A percentile compares a stretch with the other conserved stretches of the same genome.
Conservation (phyloP, 2,113 vertebrate species). For the Dendrocopos noguchii region DNA sequence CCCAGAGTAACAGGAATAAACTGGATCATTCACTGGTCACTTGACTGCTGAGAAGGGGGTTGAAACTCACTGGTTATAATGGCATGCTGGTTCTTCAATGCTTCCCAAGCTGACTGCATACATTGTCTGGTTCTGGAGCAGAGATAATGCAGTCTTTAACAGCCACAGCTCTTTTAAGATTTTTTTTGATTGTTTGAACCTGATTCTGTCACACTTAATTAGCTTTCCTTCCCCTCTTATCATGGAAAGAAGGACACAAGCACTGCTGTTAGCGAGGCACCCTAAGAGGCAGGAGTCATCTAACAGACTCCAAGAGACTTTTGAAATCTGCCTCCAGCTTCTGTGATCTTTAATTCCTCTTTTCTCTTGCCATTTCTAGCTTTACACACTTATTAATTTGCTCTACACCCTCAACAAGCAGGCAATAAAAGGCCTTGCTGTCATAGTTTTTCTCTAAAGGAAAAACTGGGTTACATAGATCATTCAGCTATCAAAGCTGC, state of each 20-base stretch:
- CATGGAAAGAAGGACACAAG: not conserved
- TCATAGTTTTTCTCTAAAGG: slow-evolving; percentile 1
- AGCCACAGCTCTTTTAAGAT: not conserved
- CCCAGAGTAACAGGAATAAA: not conserved
- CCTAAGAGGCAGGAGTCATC: slow-evolving; percentile 22
- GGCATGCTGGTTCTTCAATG: not conserved
- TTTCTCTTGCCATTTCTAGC: slow-evolving; percentile 54
- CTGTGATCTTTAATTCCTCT: slow-evolving; percentile 63
- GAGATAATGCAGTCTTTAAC: not conserved
- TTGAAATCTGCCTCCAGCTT: slow-evolving; percentile 50
- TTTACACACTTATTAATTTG: slow-evolving; percentile 21
- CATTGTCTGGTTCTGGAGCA: not conserved
- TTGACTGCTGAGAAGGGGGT: not conserved
- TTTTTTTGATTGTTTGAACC: slow-evolving; percentile 30
- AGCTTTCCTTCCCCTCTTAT: slow-evolving; percentile 42
- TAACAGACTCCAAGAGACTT: slow-evolving; percentile 17
- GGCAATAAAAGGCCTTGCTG: not conserved
- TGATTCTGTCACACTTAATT: slow-evolving; percentile 36
- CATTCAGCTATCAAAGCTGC: not conserved
- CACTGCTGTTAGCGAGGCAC: not conserved
- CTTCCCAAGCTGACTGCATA: not conserved
- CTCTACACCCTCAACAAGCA: not conserved
- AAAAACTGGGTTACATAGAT: slow-evolving; percentile 23
- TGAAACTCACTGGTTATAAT: not conserved
- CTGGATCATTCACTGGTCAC: not conserved